Percentiles rank a stretch among this genome's conserved stretches.
Conservation (phyloP, 2,888 invertebrate species). For the Sepioteuthis lessoniana region DNA sequence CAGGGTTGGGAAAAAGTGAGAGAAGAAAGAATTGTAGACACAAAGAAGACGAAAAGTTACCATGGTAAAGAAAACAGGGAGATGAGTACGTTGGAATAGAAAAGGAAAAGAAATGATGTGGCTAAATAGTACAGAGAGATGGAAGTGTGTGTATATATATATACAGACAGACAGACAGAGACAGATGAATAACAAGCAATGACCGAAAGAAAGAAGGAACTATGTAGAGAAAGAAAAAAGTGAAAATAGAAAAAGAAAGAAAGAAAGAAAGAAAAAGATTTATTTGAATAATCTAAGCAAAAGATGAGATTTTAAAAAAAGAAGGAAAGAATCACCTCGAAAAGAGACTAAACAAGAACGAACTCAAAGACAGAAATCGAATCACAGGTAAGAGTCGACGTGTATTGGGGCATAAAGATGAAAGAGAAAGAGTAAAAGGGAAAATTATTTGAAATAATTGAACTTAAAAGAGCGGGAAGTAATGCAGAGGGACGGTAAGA, state of each 20-base stretch:
- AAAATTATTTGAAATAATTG: not conserved
- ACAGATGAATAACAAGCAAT: too few relatives aligned
- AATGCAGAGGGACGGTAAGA: too few relatives aligned
- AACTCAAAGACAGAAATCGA: not conserved
- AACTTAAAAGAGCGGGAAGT: not conserved
- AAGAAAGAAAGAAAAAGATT: not conserved
- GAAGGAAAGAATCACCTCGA: not conserved
- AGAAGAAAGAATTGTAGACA: not conserved
- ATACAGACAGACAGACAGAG: too few relatives aligned
- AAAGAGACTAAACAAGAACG: not conserved
- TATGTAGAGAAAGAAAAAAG: too few relatives aligned
- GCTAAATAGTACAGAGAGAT: too few relatives aligned
- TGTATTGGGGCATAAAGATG: not conserved
- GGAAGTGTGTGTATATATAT: too few relatives aligned
- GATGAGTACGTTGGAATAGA: not conserved
- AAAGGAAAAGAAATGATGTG: too few relatives aligned
- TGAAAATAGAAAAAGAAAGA: not conserved
- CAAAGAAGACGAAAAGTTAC: not conserved
- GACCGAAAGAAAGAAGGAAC: too few relatives aligned
- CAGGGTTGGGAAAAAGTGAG: not conserved
- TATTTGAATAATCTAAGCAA: not conserved
- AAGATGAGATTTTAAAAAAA: not conserved
- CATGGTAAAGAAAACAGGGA: not conserved
- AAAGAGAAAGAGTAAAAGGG: not conserved
- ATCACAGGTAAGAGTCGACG: not conserved